These are phyloP conservation scores for Alexandromys fortis DNA, from an alignment of 2,113 vertebrate species.

Conservation along the genomic window DNA sequence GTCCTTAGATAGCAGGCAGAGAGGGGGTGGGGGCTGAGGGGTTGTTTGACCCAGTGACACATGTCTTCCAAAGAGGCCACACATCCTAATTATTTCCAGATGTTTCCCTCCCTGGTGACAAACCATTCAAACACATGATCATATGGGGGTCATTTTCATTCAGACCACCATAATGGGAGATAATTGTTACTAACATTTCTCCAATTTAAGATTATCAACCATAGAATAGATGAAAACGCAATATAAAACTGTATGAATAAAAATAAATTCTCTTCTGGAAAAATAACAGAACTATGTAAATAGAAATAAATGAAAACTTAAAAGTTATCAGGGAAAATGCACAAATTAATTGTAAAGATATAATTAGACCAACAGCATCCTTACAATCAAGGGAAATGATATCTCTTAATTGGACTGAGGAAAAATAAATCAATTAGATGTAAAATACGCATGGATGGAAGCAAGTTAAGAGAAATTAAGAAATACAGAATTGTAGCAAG, in stretches of 20 bases:
- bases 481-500: no score
- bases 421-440: not conserved
- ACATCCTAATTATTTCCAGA: not conserved
- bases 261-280: constrained; percentile 34
- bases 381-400: not conserved
- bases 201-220: not conserved
- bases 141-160: not conserved
- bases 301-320: constrained; percentile 3
- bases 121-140: not conserved
- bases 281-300: not conserved
- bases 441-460: not conserved
- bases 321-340: not conserved
- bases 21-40: not conserved
- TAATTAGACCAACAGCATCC: not conserved
- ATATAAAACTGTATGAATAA: constrained; percentile 30
- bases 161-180: not conserved
- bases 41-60: not conserved
- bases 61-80: not conserved
- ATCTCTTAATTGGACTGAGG: not conserved
- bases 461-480: not conserved
- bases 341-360: not conserved
- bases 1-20: not conserved
- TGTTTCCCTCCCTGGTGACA: not conserved
- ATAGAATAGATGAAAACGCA: not conserved
- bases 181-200: constrained; percentile 6